A percentile compares a stretch with the other conserved stretches of the same genome.
Conservation (phyloP, 2,113 vertebrate species). For the Plotosus lineatus region DNA sequence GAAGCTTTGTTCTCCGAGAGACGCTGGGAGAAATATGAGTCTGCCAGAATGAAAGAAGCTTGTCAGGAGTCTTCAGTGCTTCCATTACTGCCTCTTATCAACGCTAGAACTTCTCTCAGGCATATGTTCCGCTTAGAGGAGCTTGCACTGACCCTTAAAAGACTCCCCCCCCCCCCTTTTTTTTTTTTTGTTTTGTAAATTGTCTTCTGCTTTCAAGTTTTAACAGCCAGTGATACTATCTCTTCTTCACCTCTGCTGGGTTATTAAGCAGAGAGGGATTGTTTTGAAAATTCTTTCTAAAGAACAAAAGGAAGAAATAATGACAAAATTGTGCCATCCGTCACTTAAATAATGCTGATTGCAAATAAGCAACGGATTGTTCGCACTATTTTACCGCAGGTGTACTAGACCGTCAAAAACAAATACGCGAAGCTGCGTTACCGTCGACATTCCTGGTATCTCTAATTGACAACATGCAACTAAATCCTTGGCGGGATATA, state of each 20-base stretch:
- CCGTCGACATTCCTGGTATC: conserved; percentile 26
- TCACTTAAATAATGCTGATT: conserved; percentile 61
- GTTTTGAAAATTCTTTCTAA: conserved; percentile 57
- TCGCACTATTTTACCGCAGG: background rate
- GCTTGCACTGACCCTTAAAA: conserved; percentile 78
- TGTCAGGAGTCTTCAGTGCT: conserved; percentile 71
- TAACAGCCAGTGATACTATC: conserved; percentile 77
- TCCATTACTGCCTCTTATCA: conserved; percentile 74
- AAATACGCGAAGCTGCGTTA: background rate
- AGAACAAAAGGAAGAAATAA: conserved; percentile 9
- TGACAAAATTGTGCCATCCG: conserved; percentile 57
- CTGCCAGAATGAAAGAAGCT: conserved; percentile 72
- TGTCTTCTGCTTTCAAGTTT: conserved; percentile 78
- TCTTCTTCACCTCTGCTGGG: conserved; percentile 55
- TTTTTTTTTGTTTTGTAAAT: conserved; percentile 83
- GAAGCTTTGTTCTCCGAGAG: conserved; percentile 67
- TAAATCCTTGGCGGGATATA: conserved; percentile 33
- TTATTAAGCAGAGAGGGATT: conserved; percentile 65
- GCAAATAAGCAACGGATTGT: background rate
- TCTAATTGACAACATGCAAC: conserved; percentile 43
- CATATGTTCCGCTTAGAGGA: conserved; percentile 77
- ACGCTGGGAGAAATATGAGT: conserved; percentile 71
- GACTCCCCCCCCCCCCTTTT: conserved; percentile 55
- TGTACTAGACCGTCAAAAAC: conserved; percentile 9
- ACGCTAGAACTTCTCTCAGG: conserved; percentile 73